phyloP scores from a whole-genome alignment of 2,113 vertebrate genomes.

The Nothoprocta perdicaria region DNA sequence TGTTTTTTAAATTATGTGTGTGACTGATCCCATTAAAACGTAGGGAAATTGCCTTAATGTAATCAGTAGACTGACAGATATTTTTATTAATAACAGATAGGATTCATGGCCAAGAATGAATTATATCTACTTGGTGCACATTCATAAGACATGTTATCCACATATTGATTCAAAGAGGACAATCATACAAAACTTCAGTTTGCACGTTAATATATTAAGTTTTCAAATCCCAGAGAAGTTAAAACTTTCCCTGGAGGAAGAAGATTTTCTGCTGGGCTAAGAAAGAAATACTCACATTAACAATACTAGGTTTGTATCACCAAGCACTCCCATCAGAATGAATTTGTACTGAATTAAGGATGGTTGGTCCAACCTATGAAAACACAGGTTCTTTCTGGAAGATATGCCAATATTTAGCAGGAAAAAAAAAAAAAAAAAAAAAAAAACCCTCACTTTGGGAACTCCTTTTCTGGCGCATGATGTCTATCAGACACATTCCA shows the following conservation, averaged over 20 bases:
- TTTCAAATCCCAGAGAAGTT: neutral
- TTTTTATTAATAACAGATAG: neutral
- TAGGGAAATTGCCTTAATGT: neutral
- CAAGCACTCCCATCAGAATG: neutral
- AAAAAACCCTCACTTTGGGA: neutral
- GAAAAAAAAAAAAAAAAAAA: neutral
- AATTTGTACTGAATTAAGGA: neutral
- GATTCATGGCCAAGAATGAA: neutral
- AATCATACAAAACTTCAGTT: neutral
- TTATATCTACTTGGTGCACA: neutral
- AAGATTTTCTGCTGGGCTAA: neutral
- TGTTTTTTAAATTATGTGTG: neutral
- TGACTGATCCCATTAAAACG: neutral
- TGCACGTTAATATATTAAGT: neutral
- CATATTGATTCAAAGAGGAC: neutral
- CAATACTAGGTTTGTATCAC: neutral
- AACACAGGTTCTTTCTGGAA: neutral
- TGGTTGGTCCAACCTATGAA: accelerated
- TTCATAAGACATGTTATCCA: neutral
- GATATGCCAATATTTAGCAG: neutral
- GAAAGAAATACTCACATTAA: neutral
- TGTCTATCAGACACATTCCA: neutral
- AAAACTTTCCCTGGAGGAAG: neutral
- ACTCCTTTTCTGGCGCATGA: neutral
- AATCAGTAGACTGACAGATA: neutral